Conservation (phyloP, 2,797 vertebrate genomes). For the Sorex maritimensis region DNA sequence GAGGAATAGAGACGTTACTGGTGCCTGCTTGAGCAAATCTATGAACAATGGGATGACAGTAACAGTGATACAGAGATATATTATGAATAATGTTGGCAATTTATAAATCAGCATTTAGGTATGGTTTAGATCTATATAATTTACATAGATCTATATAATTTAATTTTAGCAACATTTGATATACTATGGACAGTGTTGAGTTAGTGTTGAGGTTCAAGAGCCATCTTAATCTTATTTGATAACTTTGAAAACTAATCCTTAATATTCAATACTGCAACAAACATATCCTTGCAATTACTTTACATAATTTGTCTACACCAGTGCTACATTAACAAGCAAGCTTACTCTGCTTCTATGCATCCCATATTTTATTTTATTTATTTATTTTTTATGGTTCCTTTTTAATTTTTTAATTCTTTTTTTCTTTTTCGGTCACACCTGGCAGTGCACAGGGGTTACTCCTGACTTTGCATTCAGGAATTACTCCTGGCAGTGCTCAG, state of each 20-base stretch:
- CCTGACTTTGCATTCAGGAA: no score
- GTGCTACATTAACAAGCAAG: neutral
- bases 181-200: no score
- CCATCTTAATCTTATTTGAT: slow-evolving; percentile 18
- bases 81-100: neutral
- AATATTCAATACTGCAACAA: neutral
- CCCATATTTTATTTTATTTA: neutral
- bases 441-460: no score
- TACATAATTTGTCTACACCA: neutral
- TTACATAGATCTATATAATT: neutral
- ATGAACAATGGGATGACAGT: no score
- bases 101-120: neutral
- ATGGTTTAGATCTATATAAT: neutral
- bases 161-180: no score
- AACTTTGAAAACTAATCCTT: slow-evolving; percentile 31
- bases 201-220: neutral
- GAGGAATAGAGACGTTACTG: no score
- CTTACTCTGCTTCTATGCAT: neutral
- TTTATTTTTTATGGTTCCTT: no score
- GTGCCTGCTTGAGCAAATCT: no score
- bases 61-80: no score
- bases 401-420: no score
- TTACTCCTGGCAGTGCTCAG: no score
- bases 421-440: no score
- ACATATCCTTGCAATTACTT: neutral